Conservation (phyloP, 1,140 invertebrate genomes). For the Diplogasteroides magnus region DNA sequence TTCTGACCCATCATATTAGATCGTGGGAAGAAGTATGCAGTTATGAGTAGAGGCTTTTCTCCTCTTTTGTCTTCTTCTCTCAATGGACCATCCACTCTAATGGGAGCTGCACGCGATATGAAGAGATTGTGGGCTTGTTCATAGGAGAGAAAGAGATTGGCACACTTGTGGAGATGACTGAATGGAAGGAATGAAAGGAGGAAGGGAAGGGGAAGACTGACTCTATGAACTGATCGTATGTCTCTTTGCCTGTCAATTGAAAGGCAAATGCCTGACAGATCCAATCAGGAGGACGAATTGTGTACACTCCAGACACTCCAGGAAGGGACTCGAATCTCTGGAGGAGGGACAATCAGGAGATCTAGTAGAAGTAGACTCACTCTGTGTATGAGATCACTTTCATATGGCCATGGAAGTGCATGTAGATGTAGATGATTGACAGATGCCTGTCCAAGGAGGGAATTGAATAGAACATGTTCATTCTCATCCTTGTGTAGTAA, state of each 20-base stretch:
- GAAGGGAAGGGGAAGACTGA: constrained; percentile 7
- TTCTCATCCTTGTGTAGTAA: constrained; percentile 43
- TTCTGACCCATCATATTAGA: constrained; percentile 32
- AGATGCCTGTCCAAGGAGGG: constrained; percentile 49
- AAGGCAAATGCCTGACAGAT: constrained; percentile 50
- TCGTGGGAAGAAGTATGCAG: constrained; percentile 51
- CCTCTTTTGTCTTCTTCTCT: constrained; percentile 32
- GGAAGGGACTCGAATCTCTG: constrained; percentile 40
- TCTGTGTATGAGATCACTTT: constrained; percentile 44
- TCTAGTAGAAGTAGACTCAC: constrained; percentile 19
- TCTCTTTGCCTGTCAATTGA: constrained; percentile 30
- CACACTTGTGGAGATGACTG: constrained; percentile 37
- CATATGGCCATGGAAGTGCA: constrained; percentile 52
- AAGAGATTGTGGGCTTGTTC: constrained; percentile 52
- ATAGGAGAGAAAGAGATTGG: constrained; percentile 39
- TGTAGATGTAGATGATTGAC: constrained; percentile 55
- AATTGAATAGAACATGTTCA: constrained; percentile 51
- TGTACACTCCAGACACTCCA: constrained; percentile 25
- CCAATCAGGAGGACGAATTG: constrained; percentile 44
- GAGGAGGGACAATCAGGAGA: constrained; percentile 1
- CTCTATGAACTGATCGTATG: constrained; percentile 45
- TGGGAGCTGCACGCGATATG: constrained; percentile 42
- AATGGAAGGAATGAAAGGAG: constrained; percentile 18
- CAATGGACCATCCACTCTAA: constrained; percentile 31
- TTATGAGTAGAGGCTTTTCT: constrained; percentile 39